Conservation (phyloP, 1,140 invertebrate species). For the Drosophila chauvacae region DNA sequence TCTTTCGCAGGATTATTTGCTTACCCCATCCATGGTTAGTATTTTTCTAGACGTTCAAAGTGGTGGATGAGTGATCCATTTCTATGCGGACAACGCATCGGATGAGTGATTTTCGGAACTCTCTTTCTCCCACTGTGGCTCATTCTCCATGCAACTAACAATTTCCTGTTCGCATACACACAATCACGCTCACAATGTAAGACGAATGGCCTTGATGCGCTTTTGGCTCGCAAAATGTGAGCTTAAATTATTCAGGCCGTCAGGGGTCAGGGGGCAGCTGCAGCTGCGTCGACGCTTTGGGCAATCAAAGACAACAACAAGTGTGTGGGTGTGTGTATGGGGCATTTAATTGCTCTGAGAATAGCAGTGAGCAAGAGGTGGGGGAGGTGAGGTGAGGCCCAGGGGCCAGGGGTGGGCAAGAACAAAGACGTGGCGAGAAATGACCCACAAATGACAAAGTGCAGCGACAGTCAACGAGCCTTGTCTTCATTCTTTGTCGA, state of each 20-base stretch:
- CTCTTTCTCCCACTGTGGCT: constrained; percentile 21
- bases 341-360: constrained; percentile 75
- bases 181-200: constrained; percentile 39
- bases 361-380: constrained; percentile 19
- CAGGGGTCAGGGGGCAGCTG: constrained; percentile 31
- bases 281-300: constrained; percentile 44
- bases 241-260: constrained; percentile 73
- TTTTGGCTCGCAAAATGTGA: constrained; percentile 65
- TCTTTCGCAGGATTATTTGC: no score
- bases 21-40: no score
- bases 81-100: not conserved
- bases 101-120: not conserved
- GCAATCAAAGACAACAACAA: constrained; percentile 66
- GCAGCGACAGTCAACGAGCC: constrained; percentile 73
- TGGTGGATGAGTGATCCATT: not conserved
- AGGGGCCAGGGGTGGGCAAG: not conserved
- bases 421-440: constrained; percentile 37
- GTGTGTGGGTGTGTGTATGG: constrained; percentile 47
- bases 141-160: constrained; percentile 48
- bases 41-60: not conserved
- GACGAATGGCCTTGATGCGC: constrained; percentile 52
- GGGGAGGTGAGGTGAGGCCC: not conserved
- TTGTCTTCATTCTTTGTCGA: constrained; percentile 44
- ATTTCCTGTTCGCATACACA: constrained; percentile 49
- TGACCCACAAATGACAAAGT: constrained; percentile 73